These are phyloP conservation scores for Caenorhabditis panamensis DNA, from an alignment of 2,888 invertebrate genomes.

Conservation along the genomic window DNA sequence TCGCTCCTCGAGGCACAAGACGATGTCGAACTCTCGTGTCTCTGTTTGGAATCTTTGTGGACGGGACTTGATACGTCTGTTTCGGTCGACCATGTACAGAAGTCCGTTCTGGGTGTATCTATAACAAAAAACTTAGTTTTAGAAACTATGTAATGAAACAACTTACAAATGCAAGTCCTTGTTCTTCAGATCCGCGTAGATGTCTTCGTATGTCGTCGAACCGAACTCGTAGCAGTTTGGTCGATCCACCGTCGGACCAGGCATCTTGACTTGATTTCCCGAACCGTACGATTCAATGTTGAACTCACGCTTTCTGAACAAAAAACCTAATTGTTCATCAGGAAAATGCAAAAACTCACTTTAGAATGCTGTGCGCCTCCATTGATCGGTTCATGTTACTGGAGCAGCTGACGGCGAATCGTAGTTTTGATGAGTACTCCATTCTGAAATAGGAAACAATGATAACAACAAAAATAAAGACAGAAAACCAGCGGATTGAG, in stretches of 20 bases:
- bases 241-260: conserved; percentile 88
- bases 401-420: conserved; percentile 95
- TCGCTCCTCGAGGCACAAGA: conserved; percentile 97
- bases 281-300: conserved; percentile 85
- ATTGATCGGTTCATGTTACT: conserved; percentile 99
- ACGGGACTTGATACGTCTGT: conserved; percentile 92
- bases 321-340: conserved; percentile 1
- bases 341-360: conserved; percentile 83
- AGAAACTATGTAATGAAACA: neutral
- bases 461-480: neutral
- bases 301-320: conserved; percentile 92
- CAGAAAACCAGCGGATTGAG: neutral
- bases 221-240: conserved; percentile 76
- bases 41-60: conserved; percentile 96
- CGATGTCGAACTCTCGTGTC: conserved; percentile 92
- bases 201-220: conserved; percentile 72
- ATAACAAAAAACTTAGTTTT: conserved; percentile 27
- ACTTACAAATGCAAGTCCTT: conserved; percentile 74
- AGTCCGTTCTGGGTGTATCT: conserved; percentile 97
- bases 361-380: conserved; percentile 97
- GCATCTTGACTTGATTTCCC: conserved; percentile 90
- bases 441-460: conserved; percentile 5
- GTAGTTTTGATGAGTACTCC: conserved; percentile 35
- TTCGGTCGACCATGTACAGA: conserved; percentile 97
- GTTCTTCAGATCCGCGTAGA: conserved; percentile 70